Conservation (phyloP, 2,113 vertebrate species). For the Tylochromis polylepis region DNA sequence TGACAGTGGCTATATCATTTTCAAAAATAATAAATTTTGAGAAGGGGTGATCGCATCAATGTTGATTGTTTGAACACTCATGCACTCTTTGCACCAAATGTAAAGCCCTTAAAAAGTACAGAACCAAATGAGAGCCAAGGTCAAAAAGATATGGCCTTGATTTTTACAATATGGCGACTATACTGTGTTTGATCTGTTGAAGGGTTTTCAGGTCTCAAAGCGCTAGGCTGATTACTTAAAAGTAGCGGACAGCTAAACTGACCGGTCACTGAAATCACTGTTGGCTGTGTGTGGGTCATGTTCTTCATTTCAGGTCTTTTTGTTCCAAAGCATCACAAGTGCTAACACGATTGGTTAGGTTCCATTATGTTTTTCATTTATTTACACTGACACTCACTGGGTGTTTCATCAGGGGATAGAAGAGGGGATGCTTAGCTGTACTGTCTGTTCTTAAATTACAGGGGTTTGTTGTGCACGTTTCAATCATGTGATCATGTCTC, state of each 20-base stretch:
- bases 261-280: constrained; percentile 34
- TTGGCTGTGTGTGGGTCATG: background rate
- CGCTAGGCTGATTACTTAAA: background rate
- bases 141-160: background rate
- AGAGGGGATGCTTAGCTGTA: background rate
- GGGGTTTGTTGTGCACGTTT: background rate
- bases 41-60: background rate
- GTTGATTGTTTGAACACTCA: constrained; percentile 17
- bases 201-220: constrained; percentile 9
- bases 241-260: constrained; percentile 27
- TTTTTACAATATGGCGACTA: background rate
- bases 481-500: background rate
- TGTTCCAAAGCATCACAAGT: constrained; percentile 52
- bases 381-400: background rate
- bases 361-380: constrained; percentile 7
- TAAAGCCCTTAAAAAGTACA: constrained; percentile 40
- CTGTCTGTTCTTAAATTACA: background rate
- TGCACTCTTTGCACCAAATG: constrained; percentile 61
- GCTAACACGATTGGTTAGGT: constrained; percentile 21
- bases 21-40: background rate
- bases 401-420: background rate
- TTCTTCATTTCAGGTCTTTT: constrained; percentile 37
- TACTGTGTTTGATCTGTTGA: background rate
- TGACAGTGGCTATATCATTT: background rate
- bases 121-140: constrained; percentile 30